Percentiles rank a stretch among this genome's conserved stretches.
Conservation (phyloP, 2,888 invertebrate species). For the Caenorhabditis sp. region DNA sequence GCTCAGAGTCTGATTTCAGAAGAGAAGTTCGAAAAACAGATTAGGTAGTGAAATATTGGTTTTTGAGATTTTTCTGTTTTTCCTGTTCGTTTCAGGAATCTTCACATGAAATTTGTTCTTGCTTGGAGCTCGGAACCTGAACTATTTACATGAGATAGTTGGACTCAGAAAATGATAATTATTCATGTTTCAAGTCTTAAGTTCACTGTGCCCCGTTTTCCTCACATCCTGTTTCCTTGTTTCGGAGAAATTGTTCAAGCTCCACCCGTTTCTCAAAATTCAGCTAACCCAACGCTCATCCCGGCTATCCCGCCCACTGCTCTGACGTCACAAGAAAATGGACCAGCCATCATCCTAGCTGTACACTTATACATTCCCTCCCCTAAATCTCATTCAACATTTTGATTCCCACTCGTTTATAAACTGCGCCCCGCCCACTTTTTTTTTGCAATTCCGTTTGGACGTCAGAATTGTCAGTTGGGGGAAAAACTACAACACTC, state of each 20-base stretch:
- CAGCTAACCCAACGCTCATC: no score
- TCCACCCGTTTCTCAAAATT: no score
- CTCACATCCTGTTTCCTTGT: no score
- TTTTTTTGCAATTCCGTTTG: conserved; percentile 1
- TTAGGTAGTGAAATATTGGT: no score
- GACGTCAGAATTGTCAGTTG: background rate
- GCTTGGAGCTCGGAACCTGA: no score
- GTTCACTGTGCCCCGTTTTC: no score
- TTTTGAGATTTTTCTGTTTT: background rate
- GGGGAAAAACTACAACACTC: background rate
- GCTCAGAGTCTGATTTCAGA: conserved; percentile 5
- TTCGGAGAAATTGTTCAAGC: no score
- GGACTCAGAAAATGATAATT: no score
- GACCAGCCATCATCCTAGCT: background rate
- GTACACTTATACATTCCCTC: conserved; percentile 1
- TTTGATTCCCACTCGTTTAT: background rate
- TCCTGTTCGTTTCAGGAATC: background rate
- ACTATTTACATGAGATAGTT: no score
- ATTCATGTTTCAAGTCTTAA: no score
- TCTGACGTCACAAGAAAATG: background rate
- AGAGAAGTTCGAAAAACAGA: conserved; percentile 4
- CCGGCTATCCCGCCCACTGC: background rate
- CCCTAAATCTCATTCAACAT: conserved; percentile 7
- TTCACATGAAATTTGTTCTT: background rate
- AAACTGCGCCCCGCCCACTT: conserved; percentile 6